phyloP scores from a whole-genome alignment of 2,113 vertebrate genomes.

The Salminus brasiliensis region DNA sequence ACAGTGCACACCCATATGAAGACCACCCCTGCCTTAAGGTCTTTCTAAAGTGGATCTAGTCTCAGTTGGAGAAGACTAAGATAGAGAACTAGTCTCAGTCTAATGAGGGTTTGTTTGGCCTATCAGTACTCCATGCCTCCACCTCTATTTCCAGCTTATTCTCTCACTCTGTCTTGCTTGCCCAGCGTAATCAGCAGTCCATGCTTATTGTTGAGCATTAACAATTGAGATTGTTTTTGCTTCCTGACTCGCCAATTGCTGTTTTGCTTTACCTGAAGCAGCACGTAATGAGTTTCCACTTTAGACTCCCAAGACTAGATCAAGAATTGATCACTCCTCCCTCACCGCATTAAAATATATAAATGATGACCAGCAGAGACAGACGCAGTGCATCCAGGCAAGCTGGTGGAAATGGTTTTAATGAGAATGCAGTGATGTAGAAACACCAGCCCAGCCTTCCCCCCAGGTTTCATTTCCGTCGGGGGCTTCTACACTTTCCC shows the following conservation, averaged over 20 bases:
- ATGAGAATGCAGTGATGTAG: conserved; percentile 52
- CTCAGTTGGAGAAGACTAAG: neutral
- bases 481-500: neutral
- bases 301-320: conserved; percentile 41
- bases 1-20: neutral
- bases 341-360: conserved; percentile 39
- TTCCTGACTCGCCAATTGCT: conserved; percentile 51
- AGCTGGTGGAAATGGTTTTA: conserved; percentile 51
- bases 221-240: conserved; percentile 55
- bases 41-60: neutral
- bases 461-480: conserved; percentile 34
- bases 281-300: conserved; percentile 56
- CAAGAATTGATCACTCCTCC: conserved; percentile 45
- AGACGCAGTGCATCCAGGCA: conserved; percentile 31
- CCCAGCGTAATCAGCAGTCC: conserved; percentile 18
- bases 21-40: neutral
- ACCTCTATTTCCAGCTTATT: conserved; percentile 18
- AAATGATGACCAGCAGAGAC: conserved; percentile 46
- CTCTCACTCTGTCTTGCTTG: conserved; percentile 31
- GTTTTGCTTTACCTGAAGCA: conserved; percentile 48
- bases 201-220: conserved; percentile 52
- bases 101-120: neutral
- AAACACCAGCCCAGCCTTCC: conserved; percentile 26
- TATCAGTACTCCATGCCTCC: neutral
- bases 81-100: neutral